phyloP scores from a whole-genome alignment of 2,888 invertebrate genomes.

The Chromoteleia sp. region DNA sequence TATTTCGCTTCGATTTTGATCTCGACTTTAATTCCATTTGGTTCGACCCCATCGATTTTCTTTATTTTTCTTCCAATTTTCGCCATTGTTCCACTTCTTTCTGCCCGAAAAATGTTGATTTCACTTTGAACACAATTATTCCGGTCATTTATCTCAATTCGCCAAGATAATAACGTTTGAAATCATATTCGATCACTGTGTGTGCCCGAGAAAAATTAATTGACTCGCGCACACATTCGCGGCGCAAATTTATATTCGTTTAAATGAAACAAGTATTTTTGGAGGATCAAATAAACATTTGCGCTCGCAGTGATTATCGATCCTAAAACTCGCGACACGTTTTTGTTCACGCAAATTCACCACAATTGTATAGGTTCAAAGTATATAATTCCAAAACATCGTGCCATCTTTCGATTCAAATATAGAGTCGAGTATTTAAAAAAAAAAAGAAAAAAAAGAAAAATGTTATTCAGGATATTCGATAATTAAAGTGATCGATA shows the following conservation, averaged over 20 bases:
- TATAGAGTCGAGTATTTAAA: too few relatives aligned
- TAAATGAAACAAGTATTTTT: slow-evolving; percentile 36
- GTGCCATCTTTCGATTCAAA: too few relatives aligned
- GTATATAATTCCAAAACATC: too few relatives aligned
- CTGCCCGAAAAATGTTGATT: slow-evolving; percentile 18
- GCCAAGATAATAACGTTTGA: slow-evolving; percentile 40
- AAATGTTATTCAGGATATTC: too few relatives aligned
- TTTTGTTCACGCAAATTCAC: too few relatives aligned
- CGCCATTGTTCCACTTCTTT: slow-evolving; percentile 16
- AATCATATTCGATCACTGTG: slow-evolving; percentile 29
- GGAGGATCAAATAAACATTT: slow-evolving; percentile 35
- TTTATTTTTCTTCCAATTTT: slow-evolving; percentile 41
- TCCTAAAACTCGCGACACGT: too few relatives aligned
- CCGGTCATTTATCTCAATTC: slow-evolving; percentile 47
- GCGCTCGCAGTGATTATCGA: slow-evolving; percentile 17
- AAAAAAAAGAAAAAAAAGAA: too few relatives aligned
- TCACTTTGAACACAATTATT: slow-evolving; percentile 36
- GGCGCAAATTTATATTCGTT: slow-evolving; percentile 16
- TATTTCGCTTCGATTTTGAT: slow-evolving; percentile 34
- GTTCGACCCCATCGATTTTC: slow-evolving; percentile 3
- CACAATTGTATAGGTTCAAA: too few relatives aligned
- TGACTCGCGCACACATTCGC: slow-evolving; percentile 18
- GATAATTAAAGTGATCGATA: too few relatives aligned
- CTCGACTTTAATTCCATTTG: slow-evolving; percentile 35
- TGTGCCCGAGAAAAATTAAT: slow-evolving; percentile 30